These are phyloP conservation scores for Neosalanx taihuensis DNA, from an alignment of 2,797 vertebrate species.

Conservation along the genomic window DNA sequence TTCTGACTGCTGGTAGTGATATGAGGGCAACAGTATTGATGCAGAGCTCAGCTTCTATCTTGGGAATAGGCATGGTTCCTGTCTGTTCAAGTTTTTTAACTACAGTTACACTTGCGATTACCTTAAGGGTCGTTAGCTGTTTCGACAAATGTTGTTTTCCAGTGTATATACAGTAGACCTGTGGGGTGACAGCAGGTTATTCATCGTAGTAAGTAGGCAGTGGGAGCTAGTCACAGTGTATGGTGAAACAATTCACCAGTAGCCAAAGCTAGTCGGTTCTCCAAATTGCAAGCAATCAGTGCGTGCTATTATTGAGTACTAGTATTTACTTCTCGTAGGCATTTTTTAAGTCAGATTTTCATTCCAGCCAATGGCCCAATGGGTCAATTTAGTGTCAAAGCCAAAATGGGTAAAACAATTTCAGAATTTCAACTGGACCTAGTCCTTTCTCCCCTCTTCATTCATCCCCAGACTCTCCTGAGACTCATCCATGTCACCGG, in stretches of 20 bases:
- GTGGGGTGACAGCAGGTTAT: not conserved
- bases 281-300: not conserved
- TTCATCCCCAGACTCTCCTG: not conserved
- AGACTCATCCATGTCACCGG: not conserved
- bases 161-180: not conserved
- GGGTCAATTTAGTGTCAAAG: not conserved
- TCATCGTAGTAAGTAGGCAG: not conserved
- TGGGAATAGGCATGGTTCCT: conserved; percentile 43
- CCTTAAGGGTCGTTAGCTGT: conserved; percentile 27
- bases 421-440: not conserved
- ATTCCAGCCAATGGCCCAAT: not conserved
- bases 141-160: not conserved
- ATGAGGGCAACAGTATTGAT: conserved; percentile 62
- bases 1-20: conserved; percentile 60
- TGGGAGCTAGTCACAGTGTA: not conserved
- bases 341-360: not conserved
- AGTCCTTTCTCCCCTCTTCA: not conserved
- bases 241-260: not conserved
- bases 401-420: not conserved
- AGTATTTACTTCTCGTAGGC: not conserved
- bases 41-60: conserved; percentile 61
- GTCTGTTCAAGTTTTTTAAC: conserved; percentile 20
- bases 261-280: too few species aligned
- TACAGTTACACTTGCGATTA: conserved; percentile 51
- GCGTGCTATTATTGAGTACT: not conserved